Conservation (phyloP, 2,113 vertebrate genomes). For the Crotalus helleri region DNA sequence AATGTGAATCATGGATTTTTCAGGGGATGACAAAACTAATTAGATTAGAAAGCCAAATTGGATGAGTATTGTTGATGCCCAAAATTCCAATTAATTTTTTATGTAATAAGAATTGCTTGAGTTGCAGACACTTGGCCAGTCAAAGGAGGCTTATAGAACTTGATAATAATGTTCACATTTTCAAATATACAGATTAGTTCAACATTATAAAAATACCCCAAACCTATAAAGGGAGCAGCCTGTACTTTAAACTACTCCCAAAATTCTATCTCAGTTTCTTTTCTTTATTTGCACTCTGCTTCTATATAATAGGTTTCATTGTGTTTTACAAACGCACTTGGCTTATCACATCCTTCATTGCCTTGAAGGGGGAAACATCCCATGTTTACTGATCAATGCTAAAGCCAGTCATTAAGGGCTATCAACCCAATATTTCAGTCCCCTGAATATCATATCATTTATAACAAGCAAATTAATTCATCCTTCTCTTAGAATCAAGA, state of each 20-base stretch:
- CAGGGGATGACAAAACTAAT: neutral
- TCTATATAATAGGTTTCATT: neutral
- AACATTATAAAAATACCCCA: neutral
- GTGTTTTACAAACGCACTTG: neutral
- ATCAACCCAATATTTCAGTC: neutral
- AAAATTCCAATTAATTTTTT: neutral
- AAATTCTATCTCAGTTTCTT: neutral
- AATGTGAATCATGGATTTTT: neutral
- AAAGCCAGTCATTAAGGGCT: neutral
- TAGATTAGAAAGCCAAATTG: neutral
- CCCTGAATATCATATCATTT: neutral
- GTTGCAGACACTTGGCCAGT: neutral
- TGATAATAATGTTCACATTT: neutral
- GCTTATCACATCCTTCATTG: neutral
- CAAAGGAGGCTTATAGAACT: neutral
- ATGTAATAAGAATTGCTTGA: neutral
- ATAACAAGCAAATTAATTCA: neutral
- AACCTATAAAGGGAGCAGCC: neutral
- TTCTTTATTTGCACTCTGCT: neutral
- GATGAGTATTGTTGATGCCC: neutral
- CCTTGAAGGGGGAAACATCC: neutral
- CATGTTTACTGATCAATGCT: neutral
- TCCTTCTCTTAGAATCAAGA: neutral
- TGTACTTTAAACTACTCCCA: neutral
- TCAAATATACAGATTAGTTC: neutral